Percentiles rank a stretch among this genome's conserved stretches.
phyloP scores from a whole-genome alignment of 92 coral and sea anemone genomes.

The Porites rus region DNA sequence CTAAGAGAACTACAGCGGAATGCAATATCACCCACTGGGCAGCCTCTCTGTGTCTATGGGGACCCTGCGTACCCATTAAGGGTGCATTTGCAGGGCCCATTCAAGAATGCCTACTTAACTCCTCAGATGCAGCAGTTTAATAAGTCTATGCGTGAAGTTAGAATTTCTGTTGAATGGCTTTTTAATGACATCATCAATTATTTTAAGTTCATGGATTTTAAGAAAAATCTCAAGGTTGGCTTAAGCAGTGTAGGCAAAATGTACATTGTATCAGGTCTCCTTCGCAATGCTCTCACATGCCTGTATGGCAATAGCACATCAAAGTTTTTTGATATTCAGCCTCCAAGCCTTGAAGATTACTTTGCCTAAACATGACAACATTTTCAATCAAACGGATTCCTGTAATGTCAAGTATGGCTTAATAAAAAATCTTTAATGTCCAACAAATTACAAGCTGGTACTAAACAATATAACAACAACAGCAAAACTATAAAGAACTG shows the following conservation, averaged over 20 bases:
- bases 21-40: constrained; percentile 31
- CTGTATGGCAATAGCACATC: background rate
- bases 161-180: background rate
- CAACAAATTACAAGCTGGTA: background rate
- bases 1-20: background rate
- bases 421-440: background rate
- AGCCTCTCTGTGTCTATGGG: constrained; percentile 1
- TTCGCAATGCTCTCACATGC: no score
- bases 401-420: no score
- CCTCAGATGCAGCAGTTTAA: background rate
- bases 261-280: no score
- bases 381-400: no score
- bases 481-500: background rate
- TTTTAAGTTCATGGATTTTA: no score
- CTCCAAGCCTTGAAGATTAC: no score
- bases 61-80: background rate
- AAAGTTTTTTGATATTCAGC: no score
- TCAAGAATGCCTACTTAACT: no score
- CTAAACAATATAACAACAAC: background rate
- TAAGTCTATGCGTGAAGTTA: constrained; percentile 3
- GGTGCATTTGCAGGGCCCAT: background rate
- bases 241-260: no score
- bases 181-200: no score
- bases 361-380: no score
- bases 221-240: no score